Evolutionary conservation across 1,140 invertebrate genomes (phyloP).

Genomic region (Cherax quadricarinatus): DNA sequence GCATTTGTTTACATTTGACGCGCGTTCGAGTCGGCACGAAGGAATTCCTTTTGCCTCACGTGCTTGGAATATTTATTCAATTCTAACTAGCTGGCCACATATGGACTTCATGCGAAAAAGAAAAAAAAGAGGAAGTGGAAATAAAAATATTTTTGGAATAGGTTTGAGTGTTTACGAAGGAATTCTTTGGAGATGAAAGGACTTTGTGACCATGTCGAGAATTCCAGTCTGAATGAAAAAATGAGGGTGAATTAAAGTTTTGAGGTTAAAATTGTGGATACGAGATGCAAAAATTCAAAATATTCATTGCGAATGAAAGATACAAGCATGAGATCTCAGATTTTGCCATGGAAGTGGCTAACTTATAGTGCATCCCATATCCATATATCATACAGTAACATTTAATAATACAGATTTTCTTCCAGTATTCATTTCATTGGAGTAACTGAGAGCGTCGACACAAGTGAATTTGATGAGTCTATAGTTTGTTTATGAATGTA

Average conservation of each 20-base stretch:
- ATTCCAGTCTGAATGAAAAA: background rate
- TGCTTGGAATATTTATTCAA: background rate
- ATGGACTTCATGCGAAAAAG: background rate
- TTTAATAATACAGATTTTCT: too few species aligned
- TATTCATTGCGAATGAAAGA: too few species aligned
- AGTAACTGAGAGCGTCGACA: too few species aligned
- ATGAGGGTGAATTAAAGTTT: background rate
- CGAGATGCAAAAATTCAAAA: too few species aligned
- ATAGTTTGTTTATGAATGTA: too few species aligned
- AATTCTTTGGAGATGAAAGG: constrained; percentile 4
- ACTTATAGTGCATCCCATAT: too few species aligned
- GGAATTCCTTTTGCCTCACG: background rate
- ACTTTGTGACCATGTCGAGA: background rate
- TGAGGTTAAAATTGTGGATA: background rate
- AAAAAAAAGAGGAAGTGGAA: background rate
- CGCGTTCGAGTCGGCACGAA: background rate
- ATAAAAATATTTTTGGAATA: background rate
- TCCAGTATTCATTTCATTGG: too few species aligned
- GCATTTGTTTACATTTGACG: background rate
- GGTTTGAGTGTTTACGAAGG: background rate
- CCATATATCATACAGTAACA: too few species aligned
- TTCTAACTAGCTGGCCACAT: background rate
- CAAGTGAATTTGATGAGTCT: too few species aligned
- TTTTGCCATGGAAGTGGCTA: too few species aligned
- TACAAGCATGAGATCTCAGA: too few species aligned